phyloP scores from a whole-genome alignment of 2,888 invertebrate species.

The Caenorhabditis zanzibari region DNA sequence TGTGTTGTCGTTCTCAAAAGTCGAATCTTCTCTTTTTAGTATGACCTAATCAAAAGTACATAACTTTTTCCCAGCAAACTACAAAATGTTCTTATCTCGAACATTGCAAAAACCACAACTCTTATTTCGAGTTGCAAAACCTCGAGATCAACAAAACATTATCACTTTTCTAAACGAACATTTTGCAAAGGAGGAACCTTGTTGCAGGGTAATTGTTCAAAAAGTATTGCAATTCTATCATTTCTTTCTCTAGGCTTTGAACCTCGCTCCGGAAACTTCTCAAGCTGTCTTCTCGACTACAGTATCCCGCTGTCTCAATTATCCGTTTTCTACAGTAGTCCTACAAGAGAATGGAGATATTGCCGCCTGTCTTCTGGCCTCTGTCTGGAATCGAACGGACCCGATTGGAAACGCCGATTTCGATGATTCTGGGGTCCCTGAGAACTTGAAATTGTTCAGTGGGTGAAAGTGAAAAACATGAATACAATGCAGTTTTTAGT shows the following conservation, averaged over 20 bases:
- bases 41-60: too few relatives aligned
- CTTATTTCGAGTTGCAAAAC: constrained; percentile 23
- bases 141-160: constrained; percentile 23
- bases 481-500: background rate
- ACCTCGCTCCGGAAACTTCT: constrained; percentile 5
- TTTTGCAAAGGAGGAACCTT: constrained; percentile 46
- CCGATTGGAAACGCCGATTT: constrained; percentile 31
- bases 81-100: constrained; percentile 3
- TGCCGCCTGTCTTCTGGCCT: constrained; percentile 12
- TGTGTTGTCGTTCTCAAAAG: too few relatives aligned
- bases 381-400: constrained; percentile 37
- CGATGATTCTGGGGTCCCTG: background rate
- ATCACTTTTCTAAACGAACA: constrained; percentile 21
- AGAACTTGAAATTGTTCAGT: constrained; percentile 15
- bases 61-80: too few relatives aligned
- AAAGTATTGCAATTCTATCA: background rate
- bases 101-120: background rate
- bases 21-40: too few relatives aligned
- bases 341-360: constrained; percentile 20
- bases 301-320: constrained; percentile 19
- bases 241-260: constrained; percentile 28
- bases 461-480: background rate
- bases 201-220: constrained; percentile 23
- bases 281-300: constrained; percentile 15
- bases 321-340: constrained; percentile 38